Percentiles rank a stretch among this genome's conserved stretches.
phyloP scores from a whole-genome alignment of 2,888 invertebrate species.

The Lochmaea crataegi region DNA sequence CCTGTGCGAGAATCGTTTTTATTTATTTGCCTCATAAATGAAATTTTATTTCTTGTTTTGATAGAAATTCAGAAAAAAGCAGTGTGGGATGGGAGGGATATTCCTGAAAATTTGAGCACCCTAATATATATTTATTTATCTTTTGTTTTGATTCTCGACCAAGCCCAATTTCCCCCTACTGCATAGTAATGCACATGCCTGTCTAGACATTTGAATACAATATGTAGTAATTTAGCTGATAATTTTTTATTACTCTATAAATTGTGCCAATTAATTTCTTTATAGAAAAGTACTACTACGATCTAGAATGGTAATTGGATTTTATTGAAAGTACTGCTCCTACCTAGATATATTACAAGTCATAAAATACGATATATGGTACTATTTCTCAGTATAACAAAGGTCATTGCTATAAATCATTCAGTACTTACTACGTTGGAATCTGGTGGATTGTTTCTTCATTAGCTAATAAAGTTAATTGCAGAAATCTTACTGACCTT shows the following conservation, averaged over 20 bases:
- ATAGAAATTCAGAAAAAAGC: not conserved
- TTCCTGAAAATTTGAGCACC: too few species aligned
- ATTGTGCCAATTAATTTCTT: not conserved
- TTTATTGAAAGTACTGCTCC: slow-evolving; percentile 2
- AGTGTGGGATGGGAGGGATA: too few species aligned
- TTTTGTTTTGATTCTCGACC: not conserved
- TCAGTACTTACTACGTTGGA: not conserved
- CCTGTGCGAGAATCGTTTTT: slow-evolving; percentile 6
- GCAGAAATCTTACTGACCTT: not conserved
- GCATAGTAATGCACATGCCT: not conserved
- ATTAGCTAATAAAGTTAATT: not conserved
- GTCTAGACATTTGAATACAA: slow-evolving; percentile 2
- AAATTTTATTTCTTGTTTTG: not conserved
- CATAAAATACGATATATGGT: not conserved
- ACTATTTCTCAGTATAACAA: not conserved
- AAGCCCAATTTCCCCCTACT: not conserved
- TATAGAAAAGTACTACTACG: not conserved
- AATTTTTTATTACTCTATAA: not conserved
- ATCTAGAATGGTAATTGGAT: not conserved
- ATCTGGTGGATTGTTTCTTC: not conserved
- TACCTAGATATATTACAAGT: not conserved
- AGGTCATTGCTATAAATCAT: slow-evolving; percentile 3
- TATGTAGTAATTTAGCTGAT: slow-evolving; percentile 1
- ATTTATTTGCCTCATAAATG: not conserved
- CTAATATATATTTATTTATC: too few species aligned